Base-by-base conservation (phyloP, 2,888 invertebrate genomes). In the Isotomurus palustris region DNA sequence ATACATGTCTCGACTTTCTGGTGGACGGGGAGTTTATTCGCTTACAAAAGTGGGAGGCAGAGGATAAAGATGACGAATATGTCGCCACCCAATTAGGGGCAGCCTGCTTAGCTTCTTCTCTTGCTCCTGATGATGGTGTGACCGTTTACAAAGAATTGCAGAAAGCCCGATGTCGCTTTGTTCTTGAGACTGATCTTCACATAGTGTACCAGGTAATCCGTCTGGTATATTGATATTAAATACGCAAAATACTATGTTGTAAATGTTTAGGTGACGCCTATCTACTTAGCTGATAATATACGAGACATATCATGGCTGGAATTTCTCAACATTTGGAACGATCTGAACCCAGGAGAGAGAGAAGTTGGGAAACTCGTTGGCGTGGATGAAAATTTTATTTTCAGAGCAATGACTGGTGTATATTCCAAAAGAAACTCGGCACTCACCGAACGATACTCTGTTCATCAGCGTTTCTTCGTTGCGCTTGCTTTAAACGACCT, bases 121-220 rank as follows among this genome's bases (percentile, higher is more conserved):
- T 99, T 76, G 86, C 92, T n/a, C 96, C 97, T 0, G 88, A 88
- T 73, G 94, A 97, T 75, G 95, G 92, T 0, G 78, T 96, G 8
- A 82, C 86, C 19, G 81, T 99, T 40, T 91, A 95, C 73, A 82
- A 85, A 62, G 97, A 97, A 75, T 76, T 99, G 25, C 87, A 91
- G 75, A 87, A 86, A 75, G 93, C 96, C 0, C 81, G 93, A 8
- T 85, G 87, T 71, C 88, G 89, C 73, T 86, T 99, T 73, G 93
- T 93, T 0, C 77, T 99, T 12, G 93, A 95, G 74, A 91, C 89
- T 53, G 97, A 99, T 72, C 80, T 99, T 2, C 97, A 99, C 76
- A 83, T 96, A 38, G 84, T 99, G 47, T 99, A 96, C 76, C 79
- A 94, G 72, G 95, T 95, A 38, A 45, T 2, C 53, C n/a, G 27